Conservation (phyloP, 2,888 invertebrate species). For the Melangyna quadrimaculata region DNA sequence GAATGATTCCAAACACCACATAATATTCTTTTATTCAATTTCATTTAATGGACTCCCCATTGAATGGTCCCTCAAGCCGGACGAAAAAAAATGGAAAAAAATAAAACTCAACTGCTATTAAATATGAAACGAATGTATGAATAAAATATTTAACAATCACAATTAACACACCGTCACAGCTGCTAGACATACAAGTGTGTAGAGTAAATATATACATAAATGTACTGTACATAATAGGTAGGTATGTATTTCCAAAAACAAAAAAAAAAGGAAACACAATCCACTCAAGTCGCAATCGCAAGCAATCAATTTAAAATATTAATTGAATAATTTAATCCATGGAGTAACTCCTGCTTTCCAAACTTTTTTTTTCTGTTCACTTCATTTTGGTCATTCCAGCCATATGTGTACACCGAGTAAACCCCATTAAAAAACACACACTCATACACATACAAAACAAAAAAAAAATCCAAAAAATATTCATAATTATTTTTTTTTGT, state of each 20-base stretch:
- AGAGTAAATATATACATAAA: too few relatives aligned
- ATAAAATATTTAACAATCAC: conserved; percentile 63
- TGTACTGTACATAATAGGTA: too few relatives aligned
- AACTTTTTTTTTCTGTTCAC: not conserved
- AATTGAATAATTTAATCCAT: conserved; percentile 71
- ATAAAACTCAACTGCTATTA: not conserved
- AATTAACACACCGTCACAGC: conserved; percentile 64
- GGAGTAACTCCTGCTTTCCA: conserved; percentile 38
- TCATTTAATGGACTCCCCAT: conserved; percentile 26
- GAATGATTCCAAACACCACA: not conserved
- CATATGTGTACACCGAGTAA: conserved; percentile 20
- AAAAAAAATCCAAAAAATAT: not conserved
- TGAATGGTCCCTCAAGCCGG: conserved; percentile 18
- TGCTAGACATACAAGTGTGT: conserved; percentile 21
- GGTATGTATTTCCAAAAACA: not conserved
- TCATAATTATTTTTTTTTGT: conserved; percentile 23
- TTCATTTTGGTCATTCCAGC: conserved; percentile 10
- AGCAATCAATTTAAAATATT: conserved; percentile 70
- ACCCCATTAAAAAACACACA: not conserved
- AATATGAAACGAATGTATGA: conserved; percentile 5
- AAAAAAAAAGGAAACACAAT: conserved; percentile 5
- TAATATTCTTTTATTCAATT: not conserved
- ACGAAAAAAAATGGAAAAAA: not conserved
- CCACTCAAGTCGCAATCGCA: conserved; percentile 46
- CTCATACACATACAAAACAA: not conserved